These are phyloP conservation scores for Ochlodes sylvanus DNA, from an alignment of 2,888 invertebrate genomes.

Conservation along the genomic window DNA sequence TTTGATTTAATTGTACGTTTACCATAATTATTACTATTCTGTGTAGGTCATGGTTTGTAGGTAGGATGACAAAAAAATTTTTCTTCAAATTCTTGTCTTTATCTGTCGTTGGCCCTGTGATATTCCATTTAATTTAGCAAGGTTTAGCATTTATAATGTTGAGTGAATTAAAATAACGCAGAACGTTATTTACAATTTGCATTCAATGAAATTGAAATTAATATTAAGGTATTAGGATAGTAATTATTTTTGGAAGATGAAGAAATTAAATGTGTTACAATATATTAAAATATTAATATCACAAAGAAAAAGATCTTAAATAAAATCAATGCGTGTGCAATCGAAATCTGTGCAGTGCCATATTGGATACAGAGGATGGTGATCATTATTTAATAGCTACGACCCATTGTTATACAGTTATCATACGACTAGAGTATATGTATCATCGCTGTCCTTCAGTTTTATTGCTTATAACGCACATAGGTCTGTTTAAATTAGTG, in stretches of 20 bases:
- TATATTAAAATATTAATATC: too few relatives aligned
- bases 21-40: not conserved
- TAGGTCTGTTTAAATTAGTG: constrained; percentile 31
- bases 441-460: constrained; percentile 16
- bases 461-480: constrained; percentile 41
- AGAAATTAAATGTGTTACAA: too few relatives aligned
- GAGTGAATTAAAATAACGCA: too few relatives aligned
- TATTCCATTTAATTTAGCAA: not conserved
- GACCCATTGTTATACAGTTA: constrained; percentile 64
- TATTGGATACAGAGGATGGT: constrained; percentile 57
- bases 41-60: constrained; percentile 1
- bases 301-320: too few relatives aligned
- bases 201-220: too few relatives aligned
- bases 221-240: too few relatives aligned
- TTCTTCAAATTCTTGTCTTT: not conserved
- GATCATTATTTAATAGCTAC: constrained; percentile 67
- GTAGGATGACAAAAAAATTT: not conserved
- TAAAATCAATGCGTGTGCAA: constrained; percentile 7
- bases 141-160: too few relatives aligned
- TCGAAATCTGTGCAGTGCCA: constrained; percentile 17
- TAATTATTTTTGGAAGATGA: too few relatives aligned
- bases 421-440: constrained; percentile 50
- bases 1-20: not conserved
- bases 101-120: not conserved
- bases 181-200: too few relatives aligned